phyloP scores from a whole-genome alignment of 1,140 invertebrate genomes.

The Cecropterus lyciades region DNA sequence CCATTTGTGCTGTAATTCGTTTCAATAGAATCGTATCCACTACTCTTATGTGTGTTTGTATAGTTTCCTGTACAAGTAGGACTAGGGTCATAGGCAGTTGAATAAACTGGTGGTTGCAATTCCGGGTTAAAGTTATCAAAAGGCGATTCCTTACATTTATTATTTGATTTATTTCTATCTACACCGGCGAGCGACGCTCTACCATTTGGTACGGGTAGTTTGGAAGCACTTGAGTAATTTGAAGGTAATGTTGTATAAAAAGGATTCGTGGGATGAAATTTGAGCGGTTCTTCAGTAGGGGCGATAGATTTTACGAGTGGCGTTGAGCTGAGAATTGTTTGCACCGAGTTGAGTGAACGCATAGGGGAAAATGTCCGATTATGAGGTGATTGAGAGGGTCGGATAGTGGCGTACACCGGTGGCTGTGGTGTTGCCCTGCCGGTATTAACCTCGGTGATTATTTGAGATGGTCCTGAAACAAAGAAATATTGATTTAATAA shows the following conservation, averaged over 20 bases:
- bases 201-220: slow-evolving; percentile 74
- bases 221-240: slow-evolving; percentile 73
- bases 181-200: slow-evolving; percentile 56
- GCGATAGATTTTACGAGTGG: slow-evolving; percentile 62
- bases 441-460: slow-evolving; percentile 67
- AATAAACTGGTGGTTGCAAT: slow-evolving; percentile 57
- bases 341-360: slow-evolving; percentile 61
- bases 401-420: slow-evolving; percentile 71
- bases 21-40: slow-evolving; percentile 44
- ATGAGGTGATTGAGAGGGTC: slow-evolving; percentile 57
- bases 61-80: slow-evolving; percentile 50
- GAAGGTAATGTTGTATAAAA: slow-evolving; percentile 77
- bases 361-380: slow-evolving; percentile 54
- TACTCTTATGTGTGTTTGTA: slow-evolving; percentile 45
- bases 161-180: slow-evolving; percentile 63
- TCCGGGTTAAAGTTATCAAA: slow-evolving; percentile 39
- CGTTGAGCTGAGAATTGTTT: slow-evolving; percentile 60
- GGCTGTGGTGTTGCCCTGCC: slow-evolving; percentile 72
- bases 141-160: slow-evolving; percentile 54
- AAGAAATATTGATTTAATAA: slow-evolving; percentile 33
- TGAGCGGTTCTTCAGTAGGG: slow-evolving; percentile 55
- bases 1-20: slow-evolving; percentile 44
- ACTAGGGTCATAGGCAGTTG: slow-evolving; percentile 53
- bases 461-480: slow-evolving; percentile 79
- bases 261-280: slow-evolving; percentile 77